Percentiles rank a stretch among this genome's conserved stretches.
Conservation (phyloP, 2,113 vertebrate species). For the Rhinolophus sinicus region DNA sequence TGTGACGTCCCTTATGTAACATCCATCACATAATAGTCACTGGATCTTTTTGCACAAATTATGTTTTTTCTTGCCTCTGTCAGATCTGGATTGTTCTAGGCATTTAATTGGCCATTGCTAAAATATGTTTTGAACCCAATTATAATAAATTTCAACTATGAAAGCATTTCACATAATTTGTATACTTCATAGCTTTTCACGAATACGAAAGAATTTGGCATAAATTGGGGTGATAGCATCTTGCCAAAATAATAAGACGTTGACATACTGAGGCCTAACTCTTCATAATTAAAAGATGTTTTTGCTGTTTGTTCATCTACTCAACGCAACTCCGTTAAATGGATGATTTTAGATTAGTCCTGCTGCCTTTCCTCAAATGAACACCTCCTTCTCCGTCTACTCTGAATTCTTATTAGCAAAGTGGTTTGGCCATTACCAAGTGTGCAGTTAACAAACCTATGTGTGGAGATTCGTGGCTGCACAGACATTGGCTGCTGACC, state of each 20-base stretch:
- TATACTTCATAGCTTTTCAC: background rate
- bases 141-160: background rate
- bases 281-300: background rate
- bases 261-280: background rate
- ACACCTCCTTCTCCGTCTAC: background rate
- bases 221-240: background rate
- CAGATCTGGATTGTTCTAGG: background rate
- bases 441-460: background rate
- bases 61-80: background rate
- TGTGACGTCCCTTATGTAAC: background rate
- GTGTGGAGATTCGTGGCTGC: accelerated
- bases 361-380: background rate
- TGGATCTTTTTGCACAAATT: background rate
- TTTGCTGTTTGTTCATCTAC: background rate
- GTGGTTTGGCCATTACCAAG: background rate
- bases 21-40: background rate
- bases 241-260: background rate
- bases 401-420: background rate
- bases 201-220: background rate
- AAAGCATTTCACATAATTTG: constrained; percentile 34
- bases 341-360: background rate
- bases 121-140: background rate
- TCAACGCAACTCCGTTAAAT: background rate
- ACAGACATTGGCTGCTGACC: background rate
- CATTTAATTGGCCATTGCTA: background rate